Evolutionary conservation across 2,113 vertebrate genomes (phyloP).

Genomic region (Erpornis zantholeuca): DNA sequence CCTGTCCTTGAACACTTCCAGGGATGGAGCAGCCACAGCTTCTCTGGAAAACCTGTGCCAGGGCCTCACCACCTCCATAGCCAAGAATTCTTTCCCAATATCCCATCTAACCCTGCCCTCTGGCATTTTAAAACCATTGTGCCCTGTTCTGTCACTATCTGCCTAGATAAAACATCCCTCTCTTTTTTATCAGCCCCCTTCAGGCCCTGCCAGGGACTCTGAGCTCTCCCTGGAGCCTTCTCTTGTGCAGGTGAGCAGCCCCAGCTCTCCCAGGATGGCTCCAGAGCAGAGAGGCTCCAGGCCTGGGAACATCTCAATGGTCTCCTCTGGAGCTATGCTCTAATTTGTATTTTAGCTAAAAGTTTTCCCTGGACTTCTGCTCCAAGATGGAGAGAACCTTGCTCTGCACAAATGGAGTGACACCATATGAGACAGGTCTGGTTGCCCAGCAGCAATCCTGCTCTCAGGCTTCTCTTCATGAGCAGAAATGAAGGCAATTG

Average conservation of each 20-base stretch:
- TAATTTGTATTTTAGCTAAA: neutral
- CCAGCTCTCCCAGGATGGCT: neutral
- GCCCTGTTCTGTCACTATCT: neutral
- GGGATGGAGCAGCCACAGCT: neutral
- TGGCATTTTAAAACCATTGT: neutral
- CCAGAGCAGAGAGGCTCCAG: neutral
- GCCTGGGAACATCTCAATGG: accelerated
- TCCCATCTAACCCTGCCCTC: accelerated
- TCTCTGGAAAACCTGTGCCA: neutral
- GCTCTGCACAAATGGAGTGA: neutral
- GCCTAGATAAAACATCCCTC: neutral
- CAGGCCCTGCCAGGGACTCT: neutral
- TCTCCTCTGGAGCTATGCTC: neutral
- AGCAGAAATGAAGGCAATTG: neutral
- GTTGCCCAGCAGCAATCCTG: neutral
- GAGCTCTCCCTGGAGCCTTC: neutral
- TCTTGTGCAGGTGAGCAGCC: neutral
- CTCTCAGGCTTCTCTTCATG: neutral
- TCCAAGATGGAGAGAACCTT: neutral
- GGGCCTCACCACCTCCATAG: too few relatives aligned
- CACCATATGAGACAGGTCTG: neutral
- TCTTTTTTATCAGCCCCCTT: neutral
- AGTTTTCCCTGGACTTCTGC: neutral
- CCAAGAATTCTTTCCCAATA: neutral
- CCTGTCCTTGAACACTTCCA: neutral